Conservation (phyloP, 1,140 invertebrate genomes). For the Vanessa tameamea region DNA sequence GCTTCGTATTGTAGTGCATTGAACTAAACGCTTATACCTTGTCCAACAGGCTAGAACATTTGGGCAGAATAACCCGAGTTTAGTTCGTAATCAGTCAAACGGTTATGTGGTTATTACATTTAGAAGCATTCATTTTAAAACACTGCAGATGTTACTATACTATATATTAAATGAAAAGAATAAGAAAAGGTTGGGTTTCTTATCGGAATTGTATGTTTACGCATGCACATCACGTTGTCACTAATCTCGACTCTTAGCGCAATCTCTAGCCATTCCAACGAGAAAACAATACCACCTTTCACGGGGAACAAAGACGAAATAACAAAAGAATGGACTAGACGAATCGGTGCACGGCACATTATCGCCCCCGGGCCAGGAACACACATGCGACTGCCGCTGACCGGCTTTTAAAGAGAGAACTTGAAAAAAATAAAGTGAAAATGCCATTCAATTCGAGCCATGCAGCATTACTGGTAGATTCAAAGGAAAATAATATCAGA, state of each 20-base stretch:
- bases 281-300: constrained; percentile 77
- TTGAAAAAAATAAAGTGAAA: constrained; percentile 45
- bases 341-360: constrained; percentile 68
- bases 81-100: constrained; percentile 13
- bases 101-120: neutral
- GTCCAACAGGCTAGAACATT: constrained; percentile 27
- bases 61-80: constrained; percentile 25
- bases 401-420: constrained; percentile 49
- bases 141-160: neutral
- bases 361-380: constrained; percentile 53
- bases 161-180: neutral
- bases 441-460: constrained; percentile 42
- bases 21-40: constrained; percentile 36
- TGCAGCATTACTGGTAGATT: constrained; percentile 42
- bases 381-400: constrained; percentile 53
- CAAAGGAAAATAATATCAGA: constrained; percentile 44
- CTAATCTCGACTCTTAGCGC: constrained; percentile 74
- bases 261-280: constrained; percentile 65
- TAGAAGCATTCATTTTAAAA: constrained; percentile 1
- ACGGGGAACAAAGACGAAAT: constrained; percentile 70
- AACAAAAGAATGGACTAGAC: constrained; percentile 71
- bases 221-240: constrained; percentile 70
- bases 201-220: constrained; percentile 30
- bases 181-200: neutral
- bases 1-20: constrained; percentile 41